These are phyloP conservation scores for Blennius ocellaris DNA, from an alignment of 2,113 vertebrate genomes.

Conservation along the genomic window DNA sequence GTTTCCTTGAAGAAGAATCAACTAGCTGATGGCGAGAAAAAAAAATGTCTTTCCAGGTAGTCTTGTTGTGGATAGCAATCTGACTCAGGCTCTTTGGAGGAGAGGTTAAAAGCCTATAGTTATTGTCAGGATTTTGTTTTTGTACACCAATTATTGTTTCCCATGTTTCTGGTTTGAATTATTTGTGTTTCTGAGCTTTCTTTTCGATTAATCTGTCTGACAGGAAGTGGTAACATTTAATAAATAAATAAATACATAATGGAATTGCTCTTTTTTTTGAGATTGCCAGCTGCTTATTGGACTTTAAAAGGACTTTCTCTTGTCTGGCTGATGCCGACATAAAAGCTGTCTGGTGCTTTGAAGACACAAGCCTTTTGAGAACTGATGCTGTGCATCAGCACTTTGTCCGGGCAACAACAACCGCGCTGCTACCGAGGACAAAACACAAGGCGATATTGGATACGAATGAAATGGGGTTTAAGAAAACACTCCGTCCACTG, in stretches of 20 bases:
- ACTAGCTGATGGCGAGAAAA: neutral
- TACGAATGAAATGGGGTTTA: neutral
- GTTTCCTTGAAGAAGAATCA: neutral
- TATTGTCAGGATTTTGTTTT: slow-evolving; percentile 3
- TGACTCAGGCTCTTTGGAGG: neutral
- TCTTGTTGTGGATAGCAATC: neutral
- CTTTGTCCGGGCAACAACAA: slow-evolving; percentile 23
- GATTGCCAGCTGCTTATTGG: slow-evolving; percentile 41
- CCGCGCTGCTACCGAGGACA: slow-evolving; percentile 12
- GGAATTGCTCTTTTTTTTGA: slow-evolving; percentile 43
- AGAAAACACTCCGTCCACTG: slow-evolving; percentile 20
- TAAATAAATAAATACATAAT: neutral
- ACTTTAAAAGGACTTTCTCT: slow-evolving; percentile 43
- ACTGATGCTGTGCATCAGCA: slow-evolving; percentile 31
- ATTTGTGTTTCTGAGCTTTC: slow-evolving; percentile 23
- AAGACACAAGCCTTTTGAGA: slow-evolving; percentile 54
- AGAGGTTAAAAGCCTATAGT: neutral
- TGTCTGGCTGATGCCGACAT: slow-evolving; percentile 58
- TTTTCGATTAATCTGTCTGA: slow-evolving; percentile 17
- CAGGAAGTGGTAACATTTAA: slow-evolving; percentile 14
- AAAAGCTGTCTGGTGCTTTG: slow-evolving; percentile 69
- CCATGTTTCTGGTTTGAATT: slow-evolving; percentile 22
- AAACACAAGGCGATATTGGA: slow-evolving; percentile 17
- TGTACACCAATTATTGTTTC: neutral
- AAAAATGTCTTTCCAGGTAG: neutral